Evolutionary conservation across 2,113 vertebrate species (phyloP), one percentile per base, ranked within the genome.

Genomic region (Ailurus styani): DNA sequence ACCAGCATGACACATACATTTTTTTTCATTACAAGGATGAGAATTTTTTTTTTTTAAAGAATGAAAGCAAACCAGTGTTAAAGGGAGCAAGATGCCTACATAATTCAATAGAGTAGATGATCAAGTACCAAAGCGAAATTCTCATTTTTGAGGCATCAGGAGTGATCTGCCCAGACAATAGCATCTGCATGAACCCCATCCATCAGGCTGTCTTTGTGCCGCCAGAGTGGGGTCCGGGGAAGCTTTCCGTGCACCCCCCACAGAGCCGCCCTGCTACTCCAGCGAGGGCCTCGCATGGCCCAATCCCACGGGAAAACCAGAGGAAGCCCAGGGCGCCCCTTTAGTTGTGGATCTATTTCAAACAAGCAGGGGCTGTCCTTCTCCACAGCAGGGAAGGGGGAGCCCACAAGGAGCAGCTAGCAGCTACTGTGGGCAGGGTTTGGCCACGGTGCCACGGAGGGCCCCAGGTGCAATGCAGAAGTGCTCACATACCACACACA

Each of bases 81-180:
- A 83, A 82, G 73, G 83, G 55, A 84, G 90, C 29, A 20, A 97
- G 95, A 95, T 3, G 3, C 72, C 52, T 93, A 12, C 37, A 79
- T 85, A 97, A 87, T 50, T 95, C 93, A 95, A 91, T 0, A 82
- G 42, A 96, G 83, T 50, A 90, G 75, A 93, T 90, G 54, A 91
- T 77, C 72, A 54, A 62, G 62, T 34, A 93, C 78, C 37, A 45
- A 82, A 75, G 34, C 47, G 45, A 83, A 91, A 97, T 84, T 95
- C 4, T 96, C 90, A 0, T 40, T 73, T 40, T 64, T 55, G 54
- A 96, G 97, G 94, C 37, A 83, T 25, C 75, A 91, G 79, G 96
- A 98, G 92, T 95, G 98, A 98, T 98, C 98, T 85, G 83, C 77
- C 93, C 50, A 96, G 95, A 91, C 72, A 95, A 88, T 86, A 90